Base-by-base conservation (phyloP, 2,797 vertebrate genomes). In the Catostomus latipinnis region DNA sequence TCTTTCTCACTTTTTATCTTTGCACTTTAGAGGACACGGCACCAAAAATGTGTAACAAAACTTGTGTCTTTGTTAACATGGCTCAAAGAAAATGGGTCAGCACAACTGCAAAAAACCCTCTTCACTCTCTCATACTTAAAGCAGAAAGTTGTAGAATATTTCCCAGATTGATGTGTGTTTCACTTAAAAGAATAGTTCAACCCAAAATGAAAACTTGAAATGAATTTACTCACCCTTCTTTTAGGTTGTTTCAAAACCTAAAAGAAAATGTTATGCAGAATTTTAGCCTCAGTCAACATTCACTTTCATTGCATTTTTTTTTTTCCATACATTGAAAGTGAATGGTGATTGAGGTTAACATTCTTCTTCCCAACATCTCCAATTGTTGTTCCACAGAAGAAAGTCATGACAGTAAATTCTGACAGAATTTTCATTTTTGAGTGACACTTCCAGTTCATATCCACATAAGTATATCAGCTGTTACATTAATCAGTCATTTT, bases 81-180 rank as follows among this genome's bases (percentile, higher is more conserved):
- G 46, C 74, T 75, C 46, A 71, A 83, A 81, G 82, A 56, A 81
- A 87, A 73, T 43, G 82, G 84, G 84, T 84, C 81, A 85, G 46
- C 14, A 18, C 60, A 43, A 74, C 49, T 74, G 67, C 73, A 73
- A 71, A 57, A 80, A 83, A 81, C 50, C 22, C 62, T 46, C 57
- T 34, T 61, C 56, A 52, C 43, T 79, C 54, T 61, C 63, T 74
- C 12, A 1, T 78, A 56, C 56, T 6, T 86, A 18, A 76, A 34
- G 10, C 45, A 57, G 48, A 18, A 66, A 6, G 7, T 16, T 77
- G 66, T 79, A 48, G 43, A 72, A n/a, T 62, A 10, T n/a, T 66
- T 1, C 11, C 18, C 46, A 12, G 45, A 48, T n/a, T 76, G 1
- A 66, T 48, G 16, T 22, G 16, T 43, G 60, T 65, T 66, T 66